Evolutionary conservation across 2,888 invertebrate species (phyloP), one percentile per base, ranked within the genome.

Genomic region (Tenthredo amoena): DNA sequence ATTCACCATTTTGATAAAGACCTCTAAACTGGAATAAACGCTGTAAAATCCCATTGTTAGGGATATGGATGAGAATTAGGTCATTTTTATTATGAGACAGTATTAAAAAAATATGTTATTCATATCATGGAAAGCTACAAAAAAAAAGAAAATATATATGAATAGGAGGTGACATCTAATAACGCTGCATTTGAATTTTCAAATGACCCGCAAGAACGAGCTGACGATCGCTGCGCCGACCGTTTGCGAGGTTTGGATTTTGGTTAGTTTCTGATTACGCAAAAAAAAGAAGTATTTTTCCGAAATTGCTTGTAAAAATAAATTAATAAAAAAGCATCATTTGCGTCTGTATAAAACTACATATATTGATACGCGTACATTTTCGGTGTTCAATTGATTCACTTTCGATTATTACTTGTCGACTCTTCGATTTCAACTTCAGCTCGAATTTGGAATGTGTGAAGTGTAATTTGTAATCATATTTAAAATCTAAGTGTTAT

Each of bases 121-220:
- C n/a, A 50, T 50, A 50, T n/a, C 50, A 6, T 50, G 18, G 1
- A 50, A 50, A n/a, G 18, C 5, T 50, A 43, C 18, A 26, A 26
- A 21, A 68, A 31, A 12, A 18, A 34, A 68, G 7, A 68, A 18
- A 15, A 10, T 34, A 15, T 18, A 31, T 5, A 65, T 12, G 34
- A 68, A 12, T 26, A 34, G 34, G 15, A 18, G 34, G 68, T 68
- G 68, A 12, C 1, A 62, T 62, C 12, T 62, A 10, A 62, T 62
- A 62, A 62, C 62, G 68, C 15, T 31, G 26, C 18, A 74, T 74
- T 74, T 26, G n/a, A 74, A 43, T 43, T 74, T 74, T 74, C n/a
- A 31, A 74, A 74, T 21, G 10, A 10, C 72, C 40, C 72, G 43
- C 72, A 43, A n/a, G 7, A 37, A 74, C 12, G 21, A 74, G 72